Conservation (phyloP, 2,113 vertebrate genomes). For the Ciconia maguari region DNA sequence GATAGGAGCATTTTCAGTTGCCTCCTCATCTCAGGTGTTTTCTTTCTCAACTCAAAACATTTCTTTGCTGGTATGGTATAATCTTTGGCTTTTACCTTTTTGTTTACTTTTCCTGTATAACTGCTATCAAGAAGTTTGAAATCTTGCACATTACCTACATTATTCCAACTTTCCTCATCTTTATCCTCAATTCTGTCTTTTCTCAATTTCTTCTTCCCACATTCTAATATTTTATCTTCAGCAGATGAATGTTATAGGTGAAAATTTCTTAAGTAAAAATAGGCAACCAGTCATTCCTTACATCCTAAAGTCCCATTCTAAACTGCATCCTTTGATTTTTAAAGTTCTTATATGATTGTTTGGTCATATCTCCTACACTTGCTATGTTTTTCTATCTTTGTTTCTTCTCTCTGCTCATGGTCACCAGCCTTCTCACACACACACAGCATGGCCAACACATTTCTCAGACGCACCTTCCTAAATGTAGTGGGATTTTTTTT, state of each 20-base stretch:
- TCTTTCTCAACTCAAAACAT: not conserved
- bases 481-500: not conserved
- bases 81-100: not conserved
- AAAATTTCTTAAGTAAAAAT: not conserved
- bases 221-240: not conserved
- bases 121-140: not conserved
- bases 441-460: not conserved
- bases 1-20: not conserved
- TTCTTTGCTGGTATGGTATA: not conserved
- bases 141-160: not conserved
- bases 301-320: not conserved
- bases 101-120: not conserved
- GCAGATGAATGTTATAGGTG: not conserved
- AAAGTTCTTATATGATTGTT: not conserved
- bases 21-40: not conserved
- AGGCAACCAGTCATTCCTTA: not conserved
- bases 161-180: not conserved
- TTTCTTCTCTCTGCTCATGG: not conserved
- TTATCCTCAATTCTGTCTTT: not conserved
- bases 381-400: not conserved
- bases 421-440: not conserved
- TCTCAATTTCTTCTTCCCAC: not conserved
- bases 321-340: not conserved
- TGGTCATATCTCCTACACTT: not conserved
- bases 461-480: not conserved